Evolutionary conservation across 2,113 vertebrate genomes (phyloP), one percentile per base, ranked within the genome.

Genomic region (Perca flavescens): DNA sequence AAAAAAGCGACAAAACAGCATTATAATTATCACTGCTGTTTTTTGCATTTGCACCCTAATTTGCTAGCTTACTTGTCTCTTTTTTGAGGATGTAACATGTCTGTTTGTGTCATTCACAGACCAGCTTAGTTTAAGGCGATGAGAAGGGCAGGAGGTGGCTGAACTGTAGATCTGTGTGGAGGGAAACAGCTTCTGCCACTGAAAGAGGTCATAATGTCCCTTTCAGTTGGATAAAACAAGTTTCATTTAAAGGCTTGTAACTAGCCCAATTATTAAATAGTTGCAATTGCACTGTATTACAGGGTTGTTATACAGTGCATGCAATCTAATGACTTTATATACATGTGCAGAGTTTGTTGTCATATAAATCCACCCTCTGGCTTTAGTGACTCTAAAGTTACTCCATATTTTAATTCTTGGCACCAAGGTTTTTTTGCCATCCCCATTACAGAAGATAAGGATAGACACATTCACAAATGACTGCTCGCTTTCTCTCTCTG

Each of bases 31-130:
- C 12, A 16, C 0, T 21, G 19, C 36, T 79, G 43, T 49, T 12
- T 54, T 76, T 50, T 57, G 52, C 25, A 58, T 65, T 47, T 67
- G 15, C 57, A 4, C 11, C 15, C 28, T 68, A 3, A 60, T 60
- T 65, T 66, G 6, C 60, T 80, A 14, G 8, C 25, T 31, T 62
- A 9, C 3, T 2, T 36, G 6, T 53, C 31, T 74, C 10, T 53
- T 67, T 56, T 61, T 31, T 12, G 16, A 66, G 54, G 72, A 50
- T 58, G 43, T 70, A 67, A 74, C 69, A 22, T 14, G 53, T 28
- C 25, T 77, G 66, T 81, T 76, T 85, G 79, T 82, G 64, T 79
- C 69, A 68, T 36, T 82, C 67, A 50, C 46, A 68, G 43, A 73
- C 11, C 60, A 53, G 56, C 43, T 80, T 52, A 52, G 77, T 54